These are phyloP conservation scores for Malacosoma neustria DNA, from an alignment of 2,888 invertebrate genomes.

Conservation along the genomic window DNA sequence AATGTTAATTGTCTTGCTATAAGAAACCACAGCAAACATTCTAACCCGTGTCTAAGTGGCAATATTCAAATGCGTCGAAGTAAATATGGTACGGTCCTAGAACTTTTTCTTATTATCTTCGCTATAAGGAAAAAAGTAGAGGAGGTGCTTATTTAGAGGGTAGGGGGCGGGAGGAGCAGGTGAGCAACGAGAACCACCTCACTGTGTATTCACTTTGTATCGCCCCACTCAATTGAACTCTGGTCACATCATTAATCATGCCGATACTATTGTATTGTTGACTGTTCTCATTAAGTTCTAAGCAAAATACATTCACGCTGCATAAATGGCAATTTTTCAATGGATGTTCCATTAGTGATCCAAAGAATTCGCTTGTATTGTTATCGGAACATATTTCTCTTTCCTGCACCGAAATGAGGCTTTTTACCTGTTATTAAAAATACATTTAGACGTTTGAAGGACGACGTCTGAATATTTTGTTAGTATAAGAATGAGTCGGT, in stretches of 20 bases:
- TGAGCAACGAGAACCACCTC: conserved; percentile 4
- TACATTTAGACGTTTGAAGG: background rate
- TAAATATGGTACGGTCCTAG: conserved; percentile 42
- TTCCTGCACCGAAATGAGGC: background rate
- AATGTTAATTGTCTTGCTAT: no score
- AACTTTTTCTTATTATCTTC: conserved; percentile 43
- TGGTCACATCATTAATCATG: conserved; percentile 39
- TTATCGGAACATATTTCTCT: background rate
- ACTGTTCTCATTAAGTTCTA: conserved; percentile 19
- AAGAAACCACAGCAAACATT: conserved; percentile 1
- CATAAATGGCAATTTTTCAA: background rate
- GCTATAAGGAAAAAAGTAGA: conserved; percentile 32
- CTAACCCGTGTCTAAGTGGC: conserved; percentile 6
- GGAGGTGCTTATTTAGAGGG: conserved; percentile 25
- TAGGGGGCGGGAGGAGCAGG: conserved; percentile 7
- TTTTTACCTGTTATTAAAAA: background rate
- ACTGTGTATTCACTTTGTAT: conserved; percentile 25
- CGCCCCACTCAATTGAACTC: conserved; percentile 32
- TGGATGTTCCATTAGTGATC: background rate
- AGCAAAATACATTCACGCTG: background rate
- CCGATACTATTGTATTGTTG: conserved; percentile 29
- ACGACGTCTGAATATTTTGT: no score
- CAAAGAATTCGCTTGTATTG: background rate
- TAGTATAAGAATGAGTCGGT: no score
- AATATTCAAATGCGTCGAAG: conserved; percentile 27